Evolutionary conservation across 2,113 vertebrate species (phyloP).

Genomic region (Symphodus melops): DNA sequence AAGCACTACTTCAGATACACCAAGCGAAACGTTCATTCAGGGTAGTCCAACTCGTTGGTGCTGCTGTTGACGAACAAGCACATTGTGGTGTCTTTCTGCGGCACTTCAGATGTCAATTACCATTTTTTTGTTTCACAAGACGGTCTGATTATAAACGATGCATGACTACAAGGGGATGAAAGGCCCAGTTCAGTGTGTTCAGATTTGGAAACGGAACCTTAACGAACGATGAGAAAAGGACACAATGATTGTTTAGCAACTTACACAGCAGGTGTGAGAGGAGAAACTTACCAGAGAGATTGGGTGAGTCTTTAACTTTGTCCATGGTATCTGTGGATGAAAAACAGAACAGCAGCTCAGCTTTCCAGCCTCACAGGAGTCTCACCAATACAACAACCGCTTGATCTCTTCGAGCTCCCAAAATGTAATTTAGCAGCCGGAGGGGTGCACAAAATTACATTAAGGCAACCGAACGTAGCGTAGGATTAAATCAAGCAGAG

Average conservation of each 20-base stretch:
- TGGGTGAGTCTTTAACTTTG: conserved; percentile 97
- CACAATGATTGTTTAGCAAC: too few species aligned
- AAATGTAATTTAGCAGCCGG: background rate
- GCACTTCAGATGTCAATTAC: background rate
- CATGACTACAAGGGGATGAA: too few species aligned
- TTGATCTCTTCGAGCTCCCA: background rate
- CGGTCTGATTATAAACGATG: too few species aligned
- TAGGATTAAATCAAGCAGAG: conserved; percentile 4
- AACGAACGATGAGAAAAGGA: too few species aligned
- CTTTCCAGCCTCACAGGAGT: background rate
- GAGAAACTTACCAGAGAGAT: conserved; percentile 90
- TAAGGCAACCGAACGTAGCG: background rate
- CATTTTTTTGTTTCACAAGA: background rate
- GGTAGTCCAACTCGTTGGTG: background rate
- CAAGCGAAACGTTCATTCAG: conserved; percentile 18
- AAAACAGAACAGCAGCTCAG: conserved; percentile 39
- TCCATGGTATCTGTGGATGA: conserved; percentile 94
- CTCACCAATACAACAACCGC: background rate
- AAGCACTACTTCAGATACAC: conserved; percentile 10
- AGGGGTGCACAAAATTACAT: conserved; percentile 8
- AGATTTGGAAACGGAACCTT: too few species aligned
- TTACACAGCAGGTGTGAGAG: background rate
- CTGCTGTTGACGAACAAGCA: conserved; percentile 31
- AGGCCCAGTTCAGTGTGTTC: too few species aligned
- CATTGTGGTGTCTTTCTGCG: conserved; percentile 1